Conservation (phyloP, 2,797 vertebrate species). For the Chloroceryle inda region DNA sequence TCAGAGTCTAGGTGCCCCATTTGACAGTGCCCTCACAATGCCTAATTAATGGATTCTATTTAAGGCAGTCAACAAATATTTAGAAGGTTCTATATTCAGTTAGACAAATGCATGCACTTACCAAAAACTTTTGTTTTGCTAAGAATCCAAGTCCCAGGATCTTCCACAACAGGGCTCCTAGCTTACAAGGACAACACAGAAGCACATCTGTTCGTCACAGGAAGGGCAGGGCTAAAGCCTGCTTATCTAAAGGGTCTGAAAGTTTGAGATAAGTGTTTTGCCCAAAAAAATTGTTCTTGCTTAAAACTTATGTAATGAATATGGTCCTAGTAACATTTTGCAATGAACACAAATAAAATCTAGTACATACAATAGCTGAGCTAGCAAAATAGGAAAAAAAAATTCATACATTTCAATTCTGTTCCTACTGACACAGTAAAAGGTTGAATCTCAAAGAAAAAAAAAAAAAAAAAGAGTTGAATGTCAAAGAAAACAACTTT, state of each 20-base stretch:
- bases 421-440: not conserved
- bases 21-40: not conserved
- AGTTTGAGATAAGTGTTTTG: constrained; percentile 30
- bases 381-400: not conserved
- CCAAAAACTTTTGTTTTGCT: not conserved
- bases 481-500: not conserved
- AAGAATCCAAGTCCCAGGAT: constrained; percentile 1
- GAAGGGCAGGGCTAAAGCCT: constrained; percentile 62
- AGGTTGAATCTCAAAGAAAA: not conserved
- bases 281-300: not conserved
- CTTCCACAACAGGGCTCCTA: not conserved
- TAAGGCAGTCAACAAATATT: not conserved
- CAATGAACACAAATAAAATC: not conserved
- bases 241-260: constrained; percentile 53
- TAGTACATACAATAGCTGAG: not conserved
- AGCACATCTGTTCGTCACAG: not conserved
- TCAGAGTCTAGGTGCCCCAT: not conserved
- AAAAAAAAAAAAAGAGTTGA: too few relatives aligned
- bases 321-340: not conserved
- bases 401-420: rapidly evolving
- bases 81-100: not conserved
- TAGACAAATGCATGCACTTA: constrained; percentile 31
- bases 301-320: not conserved
- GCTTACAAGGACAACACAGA: not conserved
- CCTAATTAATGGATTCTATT: not conserved